Evolutionary conservation across 2,113 vertebrate genomes (phyloP).

Genomic region (Mesitornis unicolor): DNA sequence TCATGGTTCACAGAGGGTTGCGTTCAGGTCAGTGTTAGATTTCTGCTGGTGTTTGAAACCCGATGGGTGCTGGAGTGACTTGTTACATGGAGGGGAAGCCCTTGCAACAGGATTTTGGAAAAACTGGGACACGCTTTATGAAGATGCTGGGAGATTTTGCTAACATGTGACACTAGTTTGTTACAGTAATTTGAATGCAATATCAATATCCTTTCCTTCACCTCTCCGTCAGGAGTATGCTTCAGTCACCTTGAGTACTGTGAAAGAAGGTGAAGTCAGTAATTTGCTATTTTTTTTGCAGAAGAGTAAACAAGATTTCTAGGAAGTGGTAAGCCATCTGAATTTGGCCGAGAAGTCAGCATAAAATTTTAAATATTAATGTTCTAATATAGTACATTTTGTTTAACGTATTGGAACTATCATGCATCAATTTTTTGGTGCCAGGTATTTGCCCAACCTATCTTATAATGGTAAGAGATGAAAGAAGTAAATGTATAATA

Average conservation of each 20-base stretch:
- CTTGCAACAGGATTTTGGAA: not conserved
- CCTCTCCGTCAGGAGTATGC: not conserved
- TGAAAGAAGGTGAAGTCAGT: not conserved
- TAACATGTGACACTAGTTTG: conserved; percentile 27
- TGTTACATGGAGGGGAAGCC: conserved; percentile 46
- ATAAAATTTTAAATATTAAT: conserved; percentile 59
- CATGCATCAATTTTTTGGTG: conserved; percentile 72
- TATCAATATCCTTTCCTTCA: not conserved
- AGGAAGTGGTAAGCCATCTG: conserved; percentile 4
- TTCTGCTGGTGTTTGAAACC: conserved; percentile 39
- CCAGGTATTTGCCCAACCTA: conserved; percentile 66
- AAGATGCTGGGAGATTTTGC: conserved; percentile 1
- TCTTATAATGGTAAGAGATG: conserved; percentile 67
- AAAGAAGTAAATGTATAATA: conserved; percentile 62
- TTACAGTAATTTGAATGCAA: not conserved
- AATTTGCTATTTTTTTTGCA: not conserved
- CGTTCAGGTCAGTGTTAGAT: conserved; percentile 39
- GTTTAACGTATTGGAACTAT: conserved; percentile 64
- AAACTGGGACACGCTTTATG: not conserved
- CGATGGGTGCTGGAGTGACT: conserved; percentile 26
- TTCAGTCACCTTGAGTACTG: not conserved
- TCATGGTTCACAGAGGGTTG: not conserved
- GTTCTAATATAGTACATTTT: conserved; percentile 60
- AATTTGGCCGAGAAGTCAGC: not conserved
- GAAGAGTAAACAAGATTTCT: not conserved